phyloP scores from a whole-genome alignment of 2,888 invertebrate genomes.

The Mystacides longicornis region DNA sequence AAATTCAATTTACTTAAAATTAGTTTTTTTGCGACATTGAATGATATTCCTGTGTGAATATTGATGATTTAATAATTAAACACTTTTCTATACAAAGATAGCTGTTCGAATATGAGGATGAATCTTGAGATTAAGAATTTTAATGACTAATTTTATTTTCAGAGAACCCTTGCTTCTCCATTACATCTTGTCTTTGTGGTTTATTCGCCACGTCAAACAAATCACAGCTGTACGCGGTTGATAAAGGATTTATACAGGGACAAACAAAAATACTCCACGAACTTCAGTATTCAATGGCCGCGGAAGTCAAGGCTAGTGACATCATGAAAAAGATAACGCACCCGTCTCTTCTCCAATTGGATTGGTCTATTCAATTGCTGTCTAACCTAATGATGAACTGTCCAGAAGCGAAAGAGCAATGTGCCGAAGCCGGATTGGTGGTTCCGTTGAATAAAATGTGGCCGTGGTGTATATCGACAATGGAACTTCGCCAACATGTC shows the following conservation, averaged over 20 bases:
- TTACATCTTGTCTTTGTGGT: conserved; percentile 17
- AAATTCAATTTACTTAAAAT: too few relatives aligned
- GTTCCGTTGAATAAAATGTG: conserved; percentile 57
- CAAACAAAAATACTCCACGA: conserved; percentile 17
- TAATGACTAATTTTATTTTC: conserved; percentile 12
- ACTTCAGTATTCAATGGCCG: conserved; percentile 17
- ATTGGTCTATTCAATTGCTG: conserved; percentile 48
- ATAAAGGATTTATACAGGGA: conserved; percentile 16
- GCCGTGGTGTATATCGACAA: conserved; percentile 58
- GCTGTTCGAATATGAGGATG: too few relatives aligned
- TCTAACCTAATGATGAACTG: conserved; percentile 54
- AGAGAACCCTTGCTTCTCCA: conserved; percentile 14
- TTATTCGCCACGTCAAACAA: conserved; percentile 18
- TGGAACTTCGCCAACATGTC: conserved; percentile 44
- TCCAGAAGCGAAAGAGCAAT: conserved; percentile 46
- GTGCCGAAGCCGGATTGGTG: conserved; percentile 49
- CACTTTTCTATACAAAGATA: too few relatives aligned
- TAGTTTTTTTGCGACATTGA: too few relatives aligned
- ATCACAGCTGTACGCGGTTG: conserved; percentile 17
- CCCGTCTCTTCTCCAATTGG: conserved; percentile 50
- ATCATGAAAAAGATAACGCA: conserved; percentile 25
- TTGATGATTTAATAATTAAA: too few relatives aligned
- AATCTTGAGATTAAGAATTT: too few relatives aligned
- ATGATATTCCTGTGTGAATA: too few relatives aligned
- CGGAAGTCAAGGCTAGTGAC: conserved; percentile 11